Evolutionary conservation across 1,140 invertebrate species (phyloP).

Genomic region (Pseudobourletiella spinata): DNA sequence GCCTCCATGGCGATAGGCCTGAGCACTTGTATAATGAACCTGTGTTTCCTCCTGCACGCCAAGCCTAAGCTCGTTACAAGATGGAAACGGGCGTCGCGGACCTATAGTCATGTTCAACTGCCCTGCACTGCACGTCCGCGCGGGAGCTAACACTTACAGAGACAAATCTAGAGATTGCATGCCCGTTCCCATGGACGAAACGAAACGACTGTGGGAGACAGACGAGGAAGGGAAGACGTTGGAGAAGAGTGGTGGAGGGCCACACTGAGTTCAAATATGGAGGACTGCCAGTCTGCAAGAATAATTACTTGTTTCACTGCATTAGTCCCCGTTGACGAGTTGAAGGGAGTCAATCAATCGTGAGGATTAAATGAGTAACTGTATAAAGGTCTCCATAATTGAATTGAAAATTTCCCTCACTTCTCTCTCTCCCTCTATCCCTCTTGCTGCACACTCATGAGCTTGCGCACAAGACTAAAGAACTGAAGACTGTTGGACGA

Average conservation of each 20-base stretch:
- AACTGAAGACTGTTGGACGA: background rate
- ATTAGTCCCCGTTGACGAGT: background rate
- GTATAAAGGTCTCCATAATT: background rate
- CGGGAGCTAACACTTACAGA: background rate
- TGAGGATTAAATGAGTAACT: background rate
- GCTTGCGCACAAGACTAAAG: background rate
- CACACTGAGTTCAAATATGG: conserved; percentile 3
- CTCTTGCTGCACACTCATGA: background rate
- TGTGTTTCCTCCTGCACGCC: too few relatives aligned
- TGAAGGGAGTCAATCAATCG: conserved; percentile 3
- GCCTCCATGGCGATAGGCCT: too few relatives aligned
- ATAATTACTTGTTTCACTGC: background rate
- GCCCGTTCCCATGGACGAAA: background rate
- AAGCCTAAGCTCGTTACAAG: too few relatives aligned
- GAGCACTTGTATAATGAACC: too few relatives aligned
- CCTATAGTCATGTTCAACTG: too few relatives aligned
- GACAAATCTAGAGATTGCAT: background rate
- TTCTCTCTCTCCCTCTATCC: background rate
- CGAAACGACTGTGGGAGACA: too few relatives aligned
- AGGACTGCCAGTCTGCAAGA: background rate
- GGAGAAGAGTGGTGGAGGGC: background rate
- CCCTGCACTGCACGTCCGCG: too few relatives aligned
- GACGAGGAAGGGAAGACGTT: background rate
- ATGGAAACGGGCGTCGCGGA: too few relatives aligned
- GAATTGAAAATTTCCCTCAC: background rate